Evolutionary conservation across 2,797 vertebrate genomes (phyloP).

Genomic region (Onychomys torridus): DNA sequence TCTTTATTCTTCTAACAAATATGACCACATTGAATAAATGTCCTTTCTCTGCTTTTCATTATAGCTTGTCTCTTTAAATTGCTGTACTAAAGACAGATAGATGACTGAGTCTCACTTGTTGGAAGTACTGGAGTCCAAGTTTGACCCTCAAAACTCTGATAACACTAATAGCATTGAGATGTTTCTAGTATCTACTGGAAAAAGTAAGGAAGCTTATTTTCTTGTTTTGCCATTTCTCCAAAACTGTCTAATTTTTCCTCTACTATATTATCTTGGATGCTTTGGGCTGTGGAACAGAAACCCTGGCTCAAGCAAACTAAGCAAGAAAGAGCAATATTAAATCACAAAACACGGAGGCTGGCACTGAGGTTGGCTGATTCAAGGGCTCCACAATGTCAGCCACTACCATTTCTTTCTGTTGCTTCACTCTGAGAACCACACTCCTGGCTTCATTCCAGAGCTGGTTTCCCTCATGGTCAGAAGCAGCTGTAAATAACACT

Average conservation of each 20-base stretch:
- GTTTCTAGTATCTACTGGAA: conserved; percentile 20
- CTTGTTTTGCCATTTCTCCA: background rate
- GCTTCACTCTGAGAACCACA: conserved; percentile 33
- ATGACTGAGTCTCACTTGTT: background rate
- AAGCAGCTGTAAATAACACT: conserved; percentile 13
- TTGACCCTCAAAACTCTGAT: background rate
- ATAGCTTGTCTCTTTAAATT: background rate
- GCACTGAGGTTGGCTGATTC: background rate
- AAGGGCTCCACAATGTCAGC: background rate
- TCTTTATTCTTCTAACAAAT: background rate
- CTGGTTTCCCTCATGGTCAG: background rate
- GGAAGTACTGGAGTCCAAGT: background rate
- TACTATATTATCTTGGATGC: background rate
- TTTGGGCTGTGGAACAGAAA: conserved; percentile 48
- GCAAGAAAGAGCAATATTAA: conserved; percentile 47
- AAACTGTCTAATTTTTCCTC: conserved; percentile 13
- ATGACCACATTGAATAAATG: background rate
- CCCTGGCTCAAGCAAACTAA: conserved; percentile 27
- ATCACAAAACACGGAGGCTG: conserved; percentile 35
- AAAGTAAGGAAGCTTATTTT: background rate
- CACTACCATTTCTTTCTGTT: background rate
- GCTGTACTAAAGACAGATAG: background rate
- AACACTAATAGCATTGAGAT: background rate
- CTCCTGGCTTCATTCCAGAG: conserved; percentile 14
- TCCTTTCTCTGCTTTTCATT: background rate